Percentiles rank a stretch among this genome's conserved stretches.
Evolutionary conservation across 2,888 invertebrate genomes (phyloP).

Genomic region (Caenorhabditis drosophilae): DNA sequence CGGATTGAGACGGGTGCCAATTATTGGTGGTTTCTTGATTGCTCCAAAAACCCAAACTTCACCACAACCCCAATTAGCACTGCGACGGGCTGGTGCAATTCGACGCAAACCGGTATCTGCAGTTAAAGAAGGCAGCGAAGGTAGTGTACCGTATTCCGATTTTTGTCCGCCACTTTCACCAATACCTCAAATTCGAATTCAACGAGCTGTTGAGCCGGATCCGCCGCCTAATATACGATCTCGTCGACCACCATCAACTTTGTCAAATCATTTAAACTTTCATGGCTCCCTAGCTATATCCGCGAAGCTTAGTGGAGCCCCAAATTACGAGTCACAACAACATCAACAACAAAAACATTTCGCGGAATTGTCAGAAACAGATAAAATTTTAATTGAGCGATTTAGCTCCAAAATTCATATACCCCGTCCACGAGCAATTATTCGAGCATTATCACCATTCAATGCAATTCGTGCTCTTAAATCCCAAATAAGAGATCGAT

Average conservation of each 20-base stretch:
- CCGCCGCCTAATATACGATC: conserved; percentile 28
- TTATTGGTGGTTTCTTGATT: conserved; percentile 46
- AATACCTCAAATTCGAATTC: conserved; percentile 28
- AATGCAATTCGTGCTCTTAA: conserved; percentile 31
- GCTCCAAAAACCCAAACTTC: conserved; percentile 29
- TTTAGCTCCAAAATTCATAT: conserved; percentile 54
- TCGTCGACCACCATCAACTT: conserved; percentile 30
- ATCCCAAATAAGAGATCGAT: conserved; percentile 31
- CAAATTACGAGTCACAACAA: conserved; percentile 38
- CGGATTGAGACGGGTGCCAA: conserved; percentile 46
- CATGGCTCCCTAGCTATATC: conserved; percentile 53
- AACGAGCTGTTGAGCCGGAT: conserved; percentile 31
- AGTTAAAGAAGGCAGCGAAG: conserved; percentile 30
- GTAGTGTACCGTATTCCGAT: conserved; percentile 37
- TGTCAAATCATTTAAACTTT: conserved; percentile 49
- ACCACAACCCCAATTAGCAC: conserved; percentile 23
- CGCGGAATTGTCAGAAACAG: conserved; percentile 53
- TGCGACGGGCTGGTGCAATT: conserved; percentile 42
- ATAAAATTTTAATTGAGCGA: conserved; percentile 54
- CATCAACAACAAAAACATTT: conserved; percentile 25
- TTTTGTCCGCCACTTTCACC: conserved; percentile 32
- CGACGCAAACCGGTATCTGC: conserved; percentile 36
- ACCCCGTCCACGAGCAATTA: conserved; percentile 49
- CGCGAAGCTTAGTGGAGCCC: conserved; percentile 58
- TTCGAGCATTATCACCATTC: conserved; percentile 44